These are phyloP conservation scores for Byasa hedistus DNA, from an alignment of 2,888 invertebrate genomes.

Conservation along the genomic window DNA sequence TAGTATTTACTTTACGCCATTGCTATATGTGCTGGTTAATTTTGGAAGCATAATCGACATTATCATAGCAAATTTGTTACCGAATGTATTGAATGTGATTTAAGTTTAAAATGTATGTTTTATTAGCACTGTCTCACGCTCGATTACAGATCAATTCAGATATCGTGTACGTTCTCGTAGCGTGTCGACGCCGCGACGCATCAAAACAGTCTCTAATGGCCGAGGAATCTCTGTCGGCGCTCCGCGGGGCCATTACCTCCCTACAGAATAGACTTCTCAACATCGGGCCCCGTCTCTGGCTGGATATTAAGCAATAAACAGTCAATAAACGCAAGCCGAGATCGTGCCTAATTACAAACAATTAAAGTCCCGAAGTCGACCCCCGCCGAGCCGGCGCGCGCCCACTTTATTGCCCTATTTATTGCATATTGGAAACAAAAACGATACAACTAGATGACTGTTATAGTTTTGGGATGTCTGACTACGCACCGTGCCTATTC, in stretches of 20 bases:
- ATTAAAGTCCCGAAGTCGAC: constrained; percentile 62
- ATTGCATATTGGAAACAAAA: constrained; percentile 71
- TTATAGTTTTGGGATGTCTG: constrained; percentile 43
- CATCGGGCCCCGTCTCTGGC: constrained; percentile 47
- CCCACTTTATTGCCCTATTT: constrained; percentile 61
- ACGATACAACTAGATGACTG: constrained; percentile 46
- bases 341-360: constrained; percentile 68
- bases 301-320: constrained; percentile 75
- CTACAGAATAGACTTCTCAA: constrained; percentile 35
- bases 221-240: constrained; percentile 30
- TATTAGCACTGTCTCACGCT: constrained; percentile 26
- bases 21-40: no score
- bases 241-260: constrained; percentile 34
- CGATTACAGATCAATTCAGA: constrained; percentile 11
- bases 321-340: constrained; percentile 59
- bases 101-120: background rate
- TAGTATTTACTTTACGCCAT: no score
- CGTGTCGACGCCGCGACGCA: constrained; percentile 24
- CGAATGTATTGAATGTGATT: background rate
- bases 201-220: constrained; percentile 25
- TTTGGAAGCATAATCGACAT: no score
- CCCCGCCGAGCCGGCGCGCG: constrained; percentile 48
- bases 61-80: no score
- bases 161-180: constrained; percentile 14
- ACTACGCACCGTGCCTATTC: constrained; percentile 22